Percentiles rank a stretch among this genome's conserved stretches.
phyloP scores from a whole-genome alignment of 2,113 vertebrate genomes.

The Heloderma charlesbogerti region DNA sequence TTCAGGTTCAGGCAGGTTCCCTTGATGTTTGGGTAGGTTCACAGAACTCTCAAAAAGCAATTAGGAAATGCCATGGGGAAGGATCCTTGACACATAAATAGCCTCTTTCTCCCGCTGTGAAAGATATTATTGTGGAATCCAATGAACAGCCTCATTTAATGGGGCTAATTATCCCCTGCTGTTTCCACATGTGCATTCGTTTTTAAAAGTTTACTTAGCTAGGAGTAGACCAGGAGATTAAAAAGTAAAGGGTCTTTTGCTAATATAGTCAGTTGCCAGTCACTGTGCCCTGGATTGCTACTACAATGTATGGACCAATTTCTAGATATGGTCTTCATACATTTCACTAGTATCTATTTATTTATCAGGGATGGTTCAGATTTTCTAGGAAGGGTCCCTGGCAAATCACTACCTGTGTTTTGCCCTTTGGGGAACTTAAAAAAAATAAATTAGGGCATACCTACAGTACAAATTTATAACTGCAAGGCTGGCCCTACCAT shows the following conservation, averaged over 20 bases:
- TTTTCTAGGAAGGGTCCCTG: not conserved
- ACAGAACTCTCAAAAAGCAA: constrained; percentile 71
- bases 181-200: constrained; percentile 70
- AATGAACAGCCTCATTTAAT: constrained; percentile 76
- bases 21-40: constrained; percentile 63
- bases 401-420: not conserved
- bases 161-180: constrained; percentile 76
- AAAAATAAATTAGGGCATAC: not conserved
- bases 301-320: not conserved
- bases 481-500: too few species aligned
- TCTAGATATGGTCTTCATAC: not conserved
- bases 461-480: too few species aligned
- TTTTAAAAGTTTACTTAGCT: constrained; percentile 70
- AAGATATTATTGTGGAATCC: constrained; percentile 71
- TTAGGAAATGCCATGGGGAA: constrained; percentile 77
- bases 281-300: not conserved
- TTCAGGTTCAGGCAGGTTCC: constrained; percentile 44
- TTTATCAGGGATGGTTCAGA: not conserved
- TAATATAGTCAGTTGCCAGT: not conserved
- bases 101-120: constrained; percentile 71
- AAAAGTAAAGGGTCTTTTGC: not conserved
- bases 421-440: not conserved
- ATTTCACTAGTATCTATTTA: not conserved
- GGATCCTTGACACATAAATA: constrained; percentile 69
- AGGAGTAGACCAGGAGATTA: constrained; percentile 55